These are phyloP conservation scores for Rhadinocentrus ornatus DNA, from an alignment of 2,797 vertebrate species.

Conservation along the genomic window DNA sequence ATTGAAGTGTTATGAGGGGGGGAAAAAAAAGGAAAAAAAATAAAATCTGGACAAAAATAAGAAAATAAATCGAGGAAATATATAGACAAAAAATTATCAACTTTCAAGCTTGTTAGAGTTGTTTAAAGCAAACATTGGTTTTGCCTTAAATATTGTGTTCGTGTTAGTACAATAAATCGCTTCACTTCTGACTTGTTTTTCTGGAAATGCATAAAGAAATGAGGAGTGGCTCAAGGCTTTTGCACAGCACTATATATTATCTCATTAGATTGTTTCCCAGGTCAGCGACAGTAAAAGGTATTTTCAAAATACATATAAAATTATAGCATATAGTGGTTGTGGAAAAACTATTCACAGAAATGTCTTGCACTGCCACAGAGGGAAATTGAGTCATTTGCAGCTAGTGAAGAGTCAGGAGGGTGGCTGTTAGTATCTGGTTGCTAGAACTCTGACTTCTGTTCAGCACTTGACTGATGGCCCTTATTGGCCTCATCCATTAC, in stretches of 20 bases:
- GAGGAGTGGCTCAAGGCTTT: background rate
- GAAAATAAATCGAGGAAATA: no score
- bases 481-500: slow-evolving; percentile 73
- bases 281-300: background rate
- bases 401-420: slow-evolving; percentile 40
- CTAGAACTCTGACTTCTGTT: slow-evolving; percentile 67
- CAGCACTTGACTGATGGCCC: slow-evolving; percentile 77
- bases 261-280: background rate
- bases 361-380: slow-evolving; percentile 51
- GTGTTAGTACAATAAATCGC: no score
- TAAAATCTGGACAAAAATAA: no score
- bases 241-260: no score
- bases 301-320: slow-evolving; percentile 28
- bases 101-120: background rate
- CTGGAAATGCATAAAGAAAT: no score
- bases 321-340: slow-evolving; percentile 17
- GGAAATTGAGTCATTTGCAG: slow-evolving; percentile 62
- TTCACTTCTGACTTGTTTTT: no score
- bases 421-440: slow-evolving; percentile 71
- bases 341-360: slow-evolving; percentile 38
- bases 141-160: no score
- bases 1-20: no score
- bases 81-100: background rate
- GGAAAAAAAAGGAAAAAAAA: no score
- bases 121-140: background rate